These are phyloP conservation scores for Chaetoderma sp. DNA, from an alignment of 2,888 invertebrate species.

Conservation along the genomic window DNA sequence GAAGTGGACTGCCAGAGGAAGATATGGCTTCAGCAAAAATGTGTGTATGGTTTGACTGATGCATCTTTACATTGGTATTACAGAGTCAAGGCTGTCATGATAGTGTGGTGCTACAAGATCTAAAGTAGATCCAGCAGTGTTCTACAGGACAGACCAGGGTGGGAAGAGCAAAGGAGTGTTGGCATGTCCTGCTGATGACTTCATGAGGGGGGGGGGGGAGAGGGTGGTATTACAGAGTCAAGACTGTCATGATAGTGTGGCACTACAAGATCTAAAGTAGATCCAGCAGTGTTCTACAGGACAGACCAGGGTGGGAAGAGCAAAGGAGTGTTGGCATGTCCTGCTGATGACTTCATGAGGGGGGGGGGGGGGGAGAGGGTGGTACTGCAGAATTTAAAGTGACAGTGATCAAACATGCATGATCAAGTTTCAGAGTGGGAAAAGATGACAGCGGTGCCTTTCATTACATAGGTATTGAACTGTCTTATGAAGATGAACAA, in stretches of 20 bases:
- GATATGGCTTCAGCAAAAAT: not conserved
- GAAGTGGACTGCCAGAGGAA: not conserved
- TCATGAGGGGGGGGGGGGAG: not conserved
- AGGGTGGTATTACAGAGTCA: too few species aligned
- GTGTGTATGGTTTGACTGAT: slow-evolving; percentile 19
- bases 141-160: not conserved
- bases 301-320: not conserved
- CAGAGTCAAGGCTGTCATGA: not conserved
- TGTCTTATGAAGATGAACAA: not conserved
- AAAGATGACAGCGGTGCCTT: slow-evolving; percentile 2
- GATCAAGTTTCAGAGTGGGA: slow-evolving; percentile 5
- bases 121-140: not conserved
- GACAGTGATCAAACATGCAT: slow-evolving; percentile 1
- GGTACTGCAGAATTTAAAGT: slow-evolving; percentile 3
- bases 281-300: slow-evolving; percentile 20
- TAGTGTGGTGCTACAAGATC: not conserved
- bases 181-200: not conserved
- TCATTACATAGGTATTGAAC: slow-evolving; percentile 13
- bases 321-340: slow-evolving; percentile 12
- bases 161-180: not conserved
- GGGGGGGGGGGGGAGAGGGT: too few species aligned
- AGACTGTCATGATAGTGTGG: not conserved
- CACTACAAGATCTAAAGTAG: slow-evolving; percentile 11
- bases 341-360: slow-evolving; percentile 16
- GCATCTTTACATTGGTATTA: slow-evolving; percentile 16